These are phyloP conservation scores for Archips xylosteana DNA, from an alignment of 2,888 invertebrate species.

Conservation along the genomic window DNA sequence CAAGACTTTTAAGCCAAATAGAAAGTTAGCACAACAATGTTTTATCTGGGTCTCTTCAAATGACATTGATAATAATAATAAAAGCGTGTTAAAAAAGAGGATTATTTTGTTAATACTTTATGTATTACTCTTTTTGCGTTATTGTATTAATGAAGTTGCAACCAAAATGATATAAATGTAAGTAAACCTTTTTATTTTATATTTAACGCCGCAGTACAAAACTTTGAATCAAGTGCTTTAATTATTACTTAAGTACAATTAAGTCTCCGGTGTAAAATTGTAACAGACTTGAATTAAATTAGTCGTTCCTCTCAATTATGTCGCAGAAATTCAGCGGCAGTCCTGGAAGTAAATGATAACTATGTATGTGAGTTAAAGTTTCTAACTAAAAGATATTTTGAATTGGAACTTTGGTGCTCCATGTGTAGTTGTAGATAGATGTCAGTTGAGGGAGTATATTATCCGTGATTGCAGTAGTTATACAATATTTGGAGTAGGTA, in stretches of 20 bases:
- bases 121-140: too few species aligned
- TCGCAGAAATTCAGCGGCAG: conserved; percentile 13
- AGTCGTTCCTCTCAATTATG: conserved; percentile 6
- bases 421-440: not conserved
- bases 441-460: conserved; percentile 5
- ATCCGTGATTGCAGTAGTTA: not conserved
- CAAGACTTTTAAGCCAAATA: too few species aligned
- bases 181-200: not conserved
- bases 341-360: conserved; percentile 20
- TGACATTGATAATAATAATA: too few species aligned
- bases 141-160: not conserved
- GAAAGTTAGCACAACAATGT: too few species aligned
- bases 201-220: not conserved
- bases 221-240: not conserved
- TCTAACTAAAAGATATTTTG: conserved; percentile 25
- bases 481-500: not conserved
- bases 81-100: too few species aligned
- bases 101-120: too few species aligned
- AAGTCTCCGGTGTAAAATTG: not conserved
- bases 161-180: not conserved
- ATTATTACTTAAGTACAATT: not conserved
- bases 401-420: conserved; percentile 10
- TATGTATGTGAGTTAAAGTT: conserved; percentile 15
- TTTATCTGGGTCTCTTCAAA: too few species aligned
- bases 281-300: not conserved